These are phyloP conservation scores for Anguilla rostrata DNA, from an alignment of 2,113 vertebrate genomes.

Conservation along the genomic window DNA sequence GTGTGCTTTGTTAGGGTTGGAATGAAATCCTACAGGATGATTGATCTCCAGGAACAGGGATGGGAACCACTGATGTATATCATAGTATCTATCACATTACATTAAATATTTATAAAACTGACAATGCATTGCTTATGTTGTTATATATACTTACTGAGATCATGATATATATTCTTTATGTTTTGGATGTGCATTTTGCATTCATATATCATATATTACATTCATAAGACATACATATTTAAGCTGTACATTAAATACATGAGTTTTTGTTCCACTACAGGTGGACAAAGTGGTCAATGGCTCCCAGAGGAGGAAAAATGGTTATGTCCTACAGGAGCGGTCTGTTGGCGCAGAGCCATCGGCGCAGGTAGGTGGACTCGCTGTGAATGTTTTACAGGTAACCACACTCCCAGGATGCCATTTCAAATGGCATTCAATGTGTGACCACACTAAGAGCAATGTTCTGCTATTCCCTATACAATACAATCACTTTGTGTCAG, in stretches of 20 bases:
- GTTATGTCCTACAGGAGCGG: slow-evolving; percentile 64
- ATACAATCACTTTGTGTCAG: neutral
- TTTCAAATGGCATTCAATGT: neutral
- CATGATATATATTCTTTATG: neutral
- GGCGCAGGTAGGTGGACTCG: slow-evolving; percentile 53
- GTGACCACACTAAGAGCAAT: neutral
- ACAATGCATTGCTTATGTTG: neutral
- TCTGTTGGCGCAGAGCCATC: slow-evolving; percentile 68
- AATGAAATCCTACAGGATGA: too few relatives aligned
- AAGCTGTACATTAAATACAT: neutral
- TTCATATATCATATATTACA: neutral
- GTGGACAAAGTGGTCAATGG: slow-evolving; percentile 45
- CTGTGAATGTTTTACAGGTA: neutral
- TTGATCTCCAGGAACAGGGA: too few relatives aligned
- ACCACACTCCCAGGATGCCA: neutral
- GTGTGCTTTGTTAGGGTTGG: too few relatives aligned
- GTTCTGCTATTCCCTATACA: neutral
- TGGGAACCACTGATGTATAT: neutral
- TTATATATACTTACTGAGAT: neutral
- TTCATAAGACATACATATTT: too few relatives aligned
- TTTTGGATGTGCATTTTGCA: neutral
- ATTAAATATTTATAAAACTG: neutral
- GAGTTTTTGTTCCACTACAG: slow-evolving; percentile 42
- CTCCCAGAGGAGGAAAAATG: slow-evolving; percentile 64
- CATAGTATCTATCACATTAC: neutral